phyloP scores from a whole-genome alignment of 2,888 invertebrate species.

The Apoda limacodes region DNA sequence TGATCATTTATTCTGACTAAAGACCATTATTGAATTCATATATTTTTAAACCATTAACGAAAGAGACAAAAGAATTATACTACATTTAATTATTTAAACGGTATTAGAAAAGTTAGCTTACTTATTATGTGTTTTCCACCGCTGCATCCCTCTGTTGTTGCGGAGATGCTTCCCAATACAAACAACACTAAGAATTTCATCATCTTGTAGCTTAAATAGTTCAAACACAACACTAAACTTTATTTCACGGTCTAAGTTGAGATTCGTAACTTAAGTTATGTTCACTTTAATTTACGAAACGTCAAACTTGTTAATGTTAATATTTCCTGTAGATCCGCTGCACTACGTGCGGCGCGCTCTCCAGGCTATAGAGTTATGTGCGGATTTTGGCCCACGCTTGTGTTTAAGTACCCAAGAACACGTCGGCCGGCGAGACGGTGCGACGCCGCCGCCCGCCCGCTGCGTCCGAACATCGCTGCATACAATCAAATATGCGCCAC shows the following conservation, averaged over 20 bases:
- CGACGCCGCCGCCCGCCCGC: conserved; percentile 39
- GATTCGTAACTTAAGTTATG: conserved; percentile 62
- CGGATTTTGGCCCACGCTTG: conserved; percentile 30
- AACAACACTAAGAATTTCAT: conserved; percentile 68
- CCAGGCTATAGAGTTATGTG: conserved; percentile 55
- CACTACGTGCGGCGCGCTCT: conserved; percentile 64
- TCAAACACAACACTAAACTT: conserved; percentile 53
- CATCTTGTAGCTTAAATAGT: conserved; percentile 34
- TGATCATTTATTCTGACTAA: too few relatives aligned
- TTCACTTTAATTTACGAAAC: conserved; percentile 66
- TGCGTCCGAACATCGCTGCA: too few relatives aligned
- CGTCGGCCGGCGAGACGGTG: conserved; percentile 40
- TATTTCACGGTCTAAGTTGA: conserved; percentile 43
- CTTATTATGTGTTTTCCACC: conserved; percentile 58
- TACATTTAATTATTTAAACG: too few relatives aligned
- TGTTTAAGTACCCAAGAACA: conserved; percentile 56
- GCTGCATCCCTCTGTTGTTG: conserved; percentile 59
- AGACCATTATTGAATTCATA: too few relatives aligned
- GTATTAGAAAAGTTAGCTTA: conserved; percentile 45
- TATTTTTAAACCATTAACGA: too few relatives aligned
- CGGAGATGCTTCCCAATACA: conserved; percentile 57
- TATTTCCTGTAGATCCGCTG: conserved; percentile 58
- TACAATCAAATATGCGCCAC: too few relatives aligned
- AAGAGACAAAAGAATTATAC: too few relatives aligned
- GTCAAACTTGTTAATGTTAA: conserved; percentile 39